Evolutionary conservation across 2,113 vertebrate species (phyloP).

Genomic region (Rostratula benghalensis): DNA sequence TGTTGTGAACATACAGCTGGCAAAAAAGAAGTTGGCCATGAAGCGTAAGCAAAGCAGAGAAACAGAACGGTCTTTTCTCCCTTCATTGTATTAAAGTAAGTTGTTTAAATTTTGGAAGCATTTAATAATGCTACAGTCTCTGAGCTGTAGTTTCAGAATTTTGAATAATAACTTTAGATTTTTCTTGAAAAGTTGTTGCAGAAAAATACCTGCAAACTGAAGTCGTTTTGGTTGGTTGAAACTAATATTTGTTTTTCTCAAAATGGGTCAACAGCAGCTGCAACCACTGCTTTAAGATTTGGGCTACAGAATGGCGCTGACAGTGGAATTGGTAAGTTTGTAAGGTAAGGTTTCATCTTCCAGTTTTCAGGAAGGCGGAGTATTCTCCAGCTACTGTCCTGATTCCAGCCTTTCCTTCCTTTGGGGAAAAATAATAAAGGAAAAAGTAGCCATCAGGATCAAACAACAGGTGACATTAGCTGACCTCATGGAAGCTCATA

Average conservation of each 20-base stretch:
- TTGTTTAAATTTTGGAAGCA: background rate
- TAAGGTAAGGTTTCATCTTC: background rate
- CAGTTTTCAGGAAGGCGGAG: background rate
- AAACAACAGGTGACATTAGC: background rate
- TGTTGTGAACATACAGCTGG: background rate
- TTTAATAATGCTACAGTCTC: background rate
- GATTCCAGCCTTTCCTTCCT: background rate
- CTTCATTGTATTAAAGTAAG: background rate
- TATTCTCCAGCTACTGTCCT: background rate
- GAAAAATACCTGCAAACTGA: background rate
- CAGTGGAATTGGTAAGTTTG: background rate
- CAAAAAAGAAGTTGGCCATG: background rate
- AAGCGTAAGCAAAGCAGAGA: background rate
- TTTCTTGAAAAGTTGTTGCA: background rate
- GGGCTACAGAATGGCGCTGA: background rate
- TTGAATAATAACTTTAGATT: background rate
- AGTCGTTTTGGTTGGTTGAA: background rate
- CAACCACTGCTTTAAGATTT: background rate
- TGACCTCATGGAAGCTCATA: background rate
- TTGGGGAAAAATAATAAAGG: background rate
- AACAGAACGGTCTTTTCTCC: background rate
- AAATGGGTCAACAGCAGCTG: background rate
- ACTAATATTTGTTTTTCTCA: background rate
- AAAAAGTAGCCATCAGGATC: background rate
- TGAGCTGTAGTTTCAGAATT: background rate